These are phyloP conservation scores for Prunella fulvescens DNA, from an alignment of 2,113 vertebrate species.

Conservation along the genomic window DNA sequence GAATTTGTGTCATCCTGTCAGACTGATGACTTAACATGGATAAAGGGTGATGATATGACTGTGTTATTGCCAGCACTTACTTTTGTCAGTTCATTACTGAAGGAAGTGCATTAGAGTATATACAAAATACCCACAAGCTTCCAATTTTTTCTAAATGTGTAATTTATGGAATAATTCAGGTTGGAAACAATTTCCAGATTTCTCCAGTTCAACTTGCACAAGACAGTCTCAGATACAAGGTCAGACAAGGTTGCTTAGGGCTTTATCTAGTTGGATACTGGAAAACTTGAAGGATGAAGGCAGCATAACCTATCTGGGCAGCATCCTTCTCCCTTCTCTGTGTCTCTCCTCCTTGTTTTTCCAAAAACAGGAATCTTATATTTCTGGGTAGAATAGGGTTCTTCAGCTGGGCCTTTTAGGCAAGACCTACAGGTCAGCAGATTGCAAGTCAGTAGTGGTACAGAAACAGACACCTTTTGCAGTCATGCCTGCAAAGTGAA, in stretches of 20 bases:
- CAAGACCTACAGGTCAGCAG: neutral
- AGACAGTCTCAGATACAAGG: neutral
- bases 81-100: neutral
- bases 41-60: neutral
- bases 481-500: neutral
- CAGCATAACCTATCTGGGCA: neutral
- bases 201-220: neutral
- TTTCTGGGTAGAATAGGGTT: neutral
- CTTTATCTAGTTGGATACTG: neutral
- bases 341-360: neutral
- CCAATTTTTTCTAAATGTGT: neutral
- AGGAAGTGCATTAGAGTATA: neutral
- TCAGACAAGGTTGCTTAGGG: neutral
- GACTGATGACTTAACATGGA: conserved; percentile 25
- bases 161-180: neutral
- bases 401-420: neutral
- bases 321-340: neutral
- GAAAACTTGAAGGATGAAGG: neutral
- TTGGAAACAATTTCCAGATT: neutral
- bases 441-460: neutral
- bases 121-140: neutral
- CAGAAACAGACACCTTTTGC: neutral
- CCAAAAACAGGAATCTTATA: neutral
- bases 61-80: conserved; percentile 7
- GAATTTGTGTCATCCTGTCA: conserved; percentile 54